A percentile compares a stretch with the other conserved stretches of the same genome.
Evolutionary conservation across 23 tunicate species (phyloP).

Genomic region (Styela clava): DNA sequence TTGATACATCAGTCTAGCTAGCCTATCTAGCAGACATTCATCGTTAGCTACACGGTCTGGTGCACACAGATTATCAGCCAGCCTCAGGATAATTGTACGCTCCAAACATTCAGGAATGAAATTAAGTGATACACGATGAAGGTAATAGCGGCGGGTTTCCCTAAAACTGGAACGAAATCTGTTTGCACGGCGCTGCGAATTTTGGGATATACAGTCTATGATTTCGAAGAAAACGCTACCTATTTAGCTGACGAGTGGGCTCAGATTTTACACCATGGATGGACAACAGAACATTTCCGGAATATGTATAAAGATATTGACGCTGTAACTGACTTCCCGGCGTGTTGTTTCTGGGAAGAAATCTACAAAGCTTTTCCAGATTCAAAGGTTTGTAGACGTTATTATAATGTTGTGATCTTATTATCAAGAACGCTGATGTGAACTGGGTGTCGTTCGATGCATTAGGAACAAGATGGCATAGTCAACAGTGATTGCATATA

Average conservation of each 20-base stretch:
- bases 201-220: neutral
- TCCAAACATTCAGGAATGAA: neutral
- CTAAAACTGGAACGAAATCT: neutral
- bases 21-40: neutral
- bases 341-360: neutral
- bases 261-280: neutral
- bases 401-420: neutral
- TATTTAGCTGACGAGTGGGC: neutral
- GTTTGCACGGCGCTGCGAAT: neutral
- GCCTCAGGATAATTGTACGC: neutral
- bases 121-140: neutral
- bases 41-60: neutral
- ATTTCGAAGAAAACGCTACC: neutral
- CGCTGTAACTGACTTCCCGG: neutral
- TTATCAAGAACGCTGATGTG: neutral
- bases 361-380: neutral
- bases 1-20: no score
- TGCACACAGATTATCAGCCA: neutral
- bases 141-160: neutral
- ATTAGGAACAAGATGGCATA: no score
- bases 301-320: neutral
- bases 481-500: no score
- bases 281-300: neutral
- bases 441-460: no score
- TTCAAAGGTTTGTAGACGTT: neutral